phyloP scores from a whole-genome alignment of 1,140 invertebrate genomes.

The Neelides sp. region DNA sequence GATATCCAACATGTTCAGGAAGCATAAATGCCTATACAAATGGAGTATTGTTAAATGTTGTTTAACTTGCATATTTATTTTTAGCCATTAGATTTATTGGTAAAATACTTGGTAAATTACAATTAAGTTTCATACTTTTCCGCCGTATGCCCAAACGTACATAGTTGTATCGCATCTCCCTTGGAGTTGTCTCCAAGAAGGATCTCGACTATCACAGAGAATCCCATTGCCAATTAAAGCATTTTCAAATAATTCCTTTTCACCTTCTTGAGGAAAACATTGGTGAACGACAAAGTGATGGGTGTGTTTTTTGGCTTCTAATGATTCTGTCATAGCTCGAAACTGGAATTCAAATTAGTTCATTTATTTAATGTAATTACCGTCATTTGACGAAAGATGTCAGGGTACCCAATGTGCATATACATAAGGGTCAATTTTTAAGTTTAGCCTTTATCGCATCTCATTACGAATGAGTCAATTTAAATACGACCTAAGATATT shows the following conservation, averaged over 20 bases:
- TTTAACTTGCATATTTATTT: not conserved
- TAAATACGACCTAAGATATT: no score
- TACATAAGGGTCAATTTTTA: not conserved
- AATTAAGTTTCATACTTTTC: not conserved
- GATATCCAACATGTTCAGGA: constrained; percentile 64
- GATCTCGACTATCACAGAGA: not conserved
- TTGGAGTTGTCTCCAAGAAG: not conserved
- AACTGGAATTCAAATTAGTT: constrained; percentile 1
- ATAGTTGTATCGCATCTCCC: not conserved
- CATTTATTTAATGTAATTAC: not conserved
- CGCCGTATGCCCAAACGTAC: constrained; percentile 13
- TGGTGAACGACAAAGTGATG: constrained; percentile 9
- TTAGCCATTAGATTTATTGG: not conserved
- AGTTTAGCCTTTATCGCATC: no score
- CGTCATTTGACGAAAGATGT: no score
- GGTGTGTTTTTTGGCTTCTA: not conserved
- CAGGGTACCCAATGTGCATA: no score
- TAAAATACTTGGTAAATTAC: not conserved
- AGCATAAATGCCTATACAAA: constrained; percentile 37
- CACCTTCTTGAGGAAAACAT: not conserved
- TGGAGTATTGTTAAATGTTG: not conserved
- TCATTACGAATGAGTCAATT: no score
- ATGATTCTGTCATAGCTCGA: not conserved
- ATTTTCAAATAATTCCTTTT: not conserved
- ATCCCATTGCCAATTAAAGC: not conserved